Base-by-base conservation (phyloP, 37 sponge, comb jelly and placozoan species). In the Halichondria panicea region DNA sequence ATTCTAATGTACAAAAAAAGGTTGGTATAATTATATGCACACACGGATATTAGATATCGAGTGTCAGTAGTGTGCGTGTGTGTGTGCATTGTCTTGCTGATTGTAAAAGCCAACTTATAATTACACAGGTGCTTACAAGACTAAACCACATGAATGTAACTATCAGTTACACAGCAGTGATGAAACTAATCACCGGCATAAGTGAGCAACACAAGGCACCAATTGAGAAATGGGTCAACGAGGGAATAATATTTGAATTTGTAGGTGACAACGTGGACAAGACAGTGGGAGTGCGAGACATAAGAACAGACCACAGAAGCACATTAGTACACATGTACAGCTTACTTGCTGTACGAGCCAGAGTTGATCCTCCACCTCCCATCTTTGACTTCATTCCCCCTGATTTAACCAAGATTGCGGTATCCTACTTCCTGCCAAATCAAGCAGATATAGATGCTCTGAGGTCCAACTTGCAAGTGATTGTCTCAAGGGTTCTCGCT, bases 261-360 rank as follows among this genome's bases (percentile, higher is more conserved):
- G 1, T 34, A 39, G 73, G 73, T 34, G 73, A 74, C 61, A 74
- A 74, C 36, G 74, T 74, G 38, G 74, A 57, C 61, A 74, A 74
- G 72, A 74, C 33, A 61, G 58, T 22, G 43, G 61, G 74, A 22
- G 74, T 75, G 1, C 76, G 76, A 28, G 63, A 75, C 24, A 44
- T 75, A 5, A 30, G 76, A 18, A 28, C 73, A 36, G 58, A 72
- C 15, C 73, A 72, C 58, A 56, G 40, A 37, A 63, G 63, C 25
- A 24, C 30, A 62, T 24, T 75, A 28, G 13, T 60, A 19, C 76
- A 62, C 46, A 75, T 59, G 67, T 77, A 77, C 55, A 77, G 78
- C 48, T 50, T 77, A 30, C 78, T 77, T 22, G 78, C 56, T 36
- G 67, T 34, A 34, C 30, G 41, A 18, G 66, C 55, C 27, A 66